A percentile compares a stretch with the other conserved stretches of the same genome.
Conservation (phyloP, 2,888 invertebrate species). For the Orchesella flavescens region DNA sequence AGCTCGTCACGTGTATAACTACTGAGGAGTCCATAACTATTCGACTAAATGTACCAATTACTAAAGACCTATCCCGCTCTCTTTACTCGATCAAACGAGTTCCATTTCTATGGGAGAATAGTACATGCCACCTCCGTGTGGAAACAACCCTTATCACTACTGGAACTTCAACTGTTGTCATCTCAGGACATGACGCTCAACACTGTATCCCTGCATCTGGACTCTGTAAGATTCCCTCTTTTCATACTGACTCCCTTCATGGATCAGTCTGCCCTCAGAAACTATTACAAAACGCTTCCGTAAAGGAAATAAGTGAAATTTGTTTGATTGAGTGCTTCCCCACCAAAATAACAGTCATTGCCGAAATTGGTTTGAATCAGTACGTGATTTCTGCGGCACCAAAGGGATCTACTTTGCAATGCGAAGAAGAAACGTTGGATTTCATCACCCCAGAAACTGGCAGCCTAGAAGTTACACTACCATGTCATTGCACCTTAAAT, state of each 20-base stretch:
- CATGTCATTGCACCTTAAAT: not conserved
- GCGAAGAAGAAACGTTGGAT: not conserved
- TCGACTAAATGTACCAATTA: constrained; percentile 13
- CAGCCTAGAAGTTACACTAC: constrained; percentile 1
- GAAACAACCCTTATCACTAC: not conserved
- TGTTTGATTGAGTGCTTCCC: constrained; percentile 34
- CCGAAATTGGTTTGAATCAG: constrained; percentile 1
- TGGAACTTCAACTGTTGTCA: not conserved
- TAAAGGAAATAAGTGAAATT: constrained; percentile 2
- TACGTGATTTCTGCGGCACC: constrained; percentile 16
- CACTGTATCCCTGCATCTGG: not conserved
- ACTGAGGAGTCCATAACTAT: not conserved
- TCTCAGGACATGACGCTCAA: not conserved
- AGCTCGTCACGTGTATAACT: not conserved
- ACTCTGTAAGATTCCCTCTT: constrained; percentile 9
- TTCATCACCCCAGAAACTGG: not conserved
- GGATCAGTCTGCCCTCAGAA: constrained; percentile 17
- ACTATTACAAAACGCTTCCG: not conserved
- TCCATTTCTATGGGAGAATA: constrained; percentile 19
- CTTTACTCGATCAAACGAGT: not conserved
- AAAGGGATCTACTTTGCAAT: not conserved
- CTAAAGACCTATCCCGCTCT: not conserved
- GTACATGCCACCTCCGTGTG: constrained; percentile 17
- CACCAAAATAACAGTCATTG: not conserved
- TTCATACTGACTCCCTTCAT: not conserved